Conservation (phyloP, 2,113 vertebrate genomes). For the Hemibagrus wyckioides region DNA sequence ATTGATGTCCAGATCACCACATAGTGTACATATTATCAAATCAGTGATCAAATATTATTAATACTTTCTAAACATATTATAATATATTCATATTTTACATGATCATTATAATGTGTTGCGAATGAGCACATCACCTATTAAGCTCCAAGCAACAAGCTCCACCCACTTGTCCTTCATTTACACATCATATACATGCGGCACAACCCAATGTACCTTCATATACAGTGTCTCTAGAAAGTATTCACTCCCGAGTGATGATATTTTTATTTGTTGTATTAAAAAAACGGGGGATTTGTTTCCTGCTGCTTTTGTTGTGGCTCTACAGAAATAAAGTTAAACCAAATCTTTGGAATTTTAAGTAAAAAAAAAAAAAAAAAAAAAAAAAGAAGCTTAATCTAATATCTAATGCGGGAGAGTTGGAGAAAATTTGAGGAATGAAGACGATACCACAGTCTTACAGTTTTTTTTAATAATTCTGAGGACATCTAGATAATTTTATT, state of each 20-base stretch:
- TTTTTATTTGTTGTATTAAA: neutral
- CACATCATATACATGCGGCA: neutral
- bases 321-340: neutral
- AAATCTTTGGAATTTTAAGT: neutral
- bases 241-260: neutral
- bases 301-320: neutral
- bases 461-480: neutral
- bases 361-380: too few relatives aligned
- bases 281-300: neutral
- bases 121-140: too few relatives aligned
- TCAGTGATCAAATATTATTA: neutral
- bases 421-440: neutral
- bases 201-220: neutral
- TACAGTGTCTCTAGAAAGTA: neutral
- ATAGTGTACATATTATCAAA: neutral
- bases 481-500: neutral
- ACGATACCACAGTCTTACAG: neutral
- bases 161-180: neutral
- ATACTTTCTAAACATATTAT: neutral
- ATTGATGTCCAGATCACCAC: too few relatives aligned
- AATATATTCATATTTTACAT: neutral
- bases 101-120: neutral
- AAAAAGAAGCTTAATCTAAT: neutral
- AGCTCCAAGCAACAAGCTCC: neutral
- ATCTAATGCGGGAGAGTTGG: too few relatives aligned